Evolutionary conservation across 2,888 invertebrate species (phyloP), one percentile per base, ranked within the genome.

Genomic region (Cantharis nigra): DNA sequence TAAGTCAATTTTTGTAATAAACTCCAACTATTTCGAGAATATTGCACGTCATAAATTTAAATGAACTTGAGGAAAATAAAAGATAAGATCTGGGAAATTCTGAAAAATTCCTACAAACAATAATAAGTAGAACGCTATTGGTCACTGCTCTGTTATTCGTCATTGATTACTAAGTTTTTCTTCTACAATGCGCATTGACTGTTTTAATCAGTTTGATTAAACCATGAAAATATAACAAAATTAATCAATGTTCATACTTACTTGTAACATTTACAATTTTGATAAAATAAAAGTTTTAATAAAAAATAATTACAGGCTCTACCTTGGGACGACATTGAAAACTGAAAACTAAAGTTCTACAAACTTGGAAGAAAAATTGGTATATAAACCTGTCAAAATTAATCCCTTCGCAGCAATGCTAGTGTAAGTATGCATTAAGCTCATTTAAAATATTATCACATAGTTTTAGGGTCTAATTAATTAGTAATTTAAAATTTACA

Each of bases 321-420:
- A 49, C 49, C 49, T 49, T 49, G 49, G 49, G 49, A 49, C 49
- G 49, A 49, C 49, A n/a, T 49, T 49, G 49, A 49, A 49, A 49
- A 49, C 33, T 49, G 33, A 3, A 49, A 49, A 49, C 49, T 49
- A 49, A 49, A 49, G 49, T 49, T 49, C 49, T n/a, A 49, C n/a
- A 49, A 49, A 49, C 49, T 49, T 49, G 49, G 70, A 69, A 69
- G 28, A 30, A 63, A 23, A 71, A 64, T 65, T 63, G 26, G 23
- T 49, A 30, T 11, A 70, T 70, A 49, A 71, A n/a, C 49, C 64
- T 70, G 28, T 30, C 33, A 64, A n/a, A 49, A 28, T 20, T 62
- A 74, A 74, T 63, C 63, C 63, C 30, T n/a, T 14, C 10, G 20
- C 71, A 71, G 49, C 75, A 70, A 75, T 75, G 75, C 14, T 74